Evolutionary conservation across 2,797 vertebrate genomes (phyloP).

Genomic region (Hafferia zeledoni): DNA sequence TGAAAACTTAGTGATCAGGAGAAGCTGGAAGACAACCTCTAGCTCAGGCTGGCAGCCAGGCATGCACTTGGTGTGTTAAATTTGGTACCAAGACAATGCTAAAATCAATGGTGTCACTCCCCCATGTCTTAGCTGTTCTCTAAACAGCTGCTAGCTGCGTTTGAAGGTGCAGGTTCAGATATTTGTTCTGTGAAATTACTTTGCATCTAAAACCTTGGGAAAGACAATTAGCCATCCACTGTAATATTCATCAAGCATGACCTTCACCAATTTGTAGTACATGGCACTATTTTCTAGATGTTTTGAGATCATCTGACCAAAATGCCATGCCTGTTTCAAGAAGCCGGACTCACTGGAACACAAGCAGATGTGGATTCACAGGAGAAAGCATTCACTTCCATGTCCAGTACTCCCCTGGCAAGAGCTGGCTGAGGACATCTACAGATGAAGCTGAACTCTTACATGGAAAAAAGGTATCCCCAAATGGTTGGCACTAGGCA

Average conservation of each 20-base stretch:
- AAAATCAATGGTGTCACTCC: background rate
- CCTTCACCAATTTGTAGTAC: background rate
- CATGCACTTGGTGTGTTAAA: background rate
- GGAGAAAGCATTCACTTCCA: background rate
- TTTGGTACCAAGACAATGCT: background rate
- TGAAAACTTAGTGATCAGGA: background rate
- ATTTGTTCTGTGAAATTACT: background rate
- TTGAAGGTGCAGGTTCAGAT: background rate
- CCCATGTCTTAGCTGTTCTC: background rate
- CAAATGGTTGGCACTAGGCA: background rate
- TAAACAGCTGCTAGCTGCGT: background rate
- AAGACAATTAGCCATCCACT: background rate
- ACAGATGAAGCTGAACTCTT: background rate
- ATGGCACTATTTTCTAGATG: background rate
- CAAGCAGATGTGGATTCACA: background rate
- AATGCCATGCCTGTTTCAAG: background rate
- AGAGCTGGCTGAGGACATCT: background rate
- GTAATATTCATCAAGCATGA: background rate
- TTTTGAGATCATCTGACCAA: background rate
- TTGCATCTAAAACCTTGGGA: background rate
- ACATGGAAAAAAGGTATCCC: background rate
- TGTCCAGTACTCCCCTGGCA: background rate
- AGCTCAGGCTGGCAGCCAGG: background rate
- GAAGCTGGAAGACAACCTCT: background rate
- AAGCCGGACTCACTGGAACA: background rate